phyloP scores from a whole-genome alignment of 2,888 invertebrate genomes.

The Stenurella melanura region DNA sequence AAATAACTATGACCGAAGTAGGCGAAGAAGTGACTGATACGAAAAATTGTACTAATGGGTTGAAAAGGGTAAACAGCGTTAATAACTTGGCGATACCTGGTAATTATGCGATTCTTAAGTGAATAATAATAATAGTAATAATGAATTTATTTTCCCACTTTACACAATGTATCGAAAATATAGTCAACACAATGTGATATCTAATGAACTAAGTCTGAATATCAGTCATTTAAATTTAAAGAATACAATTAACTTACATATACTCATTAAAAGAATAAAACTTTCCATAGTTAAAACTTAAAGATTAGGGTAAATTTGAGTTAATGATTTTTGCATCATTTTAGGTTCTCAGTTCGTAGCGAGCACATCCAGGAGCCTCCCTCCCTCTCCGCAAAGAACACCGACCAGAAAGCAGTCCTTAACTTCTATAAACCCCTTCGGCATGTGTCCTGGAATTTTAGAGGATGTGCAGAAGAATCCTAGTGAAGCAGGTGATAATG shows the following conservation, averaged over 20 bases:
- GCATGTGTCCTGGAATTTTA: slow-evolving; percentile 72
- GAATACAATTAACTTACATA: no score
- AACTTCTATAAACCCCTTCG: slow-evolving; percentile 78
- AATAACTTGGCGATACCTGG: slow-evolving; percentile 81
- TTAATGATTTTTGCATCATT: slow-evolving; percentile 43
- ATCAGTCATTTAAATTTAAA: no score
- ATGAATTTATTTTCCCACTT: no score
- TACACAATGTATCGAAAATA: no score
- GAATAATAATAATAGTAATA: no score
- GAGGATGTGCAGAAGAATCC: slow-evolving; percentile 69
- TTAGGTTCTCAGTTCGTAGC: slow-evolving; percentile 73
- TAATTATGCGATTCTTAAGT: slow-evolving; percentile 51
- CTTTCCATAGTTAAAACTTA: no score
- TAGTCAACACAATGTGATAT: no score
- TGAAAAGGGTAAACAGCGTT: slow-evolving; percentile 83
- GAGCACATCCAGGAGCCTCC: slow-evolving; percentile 79
- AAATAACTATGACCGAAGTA: slow-evolving; percentile 74
- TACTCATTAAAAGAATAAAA: no score
- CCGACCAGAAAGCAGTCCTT: slow-evolving; percentile 83
- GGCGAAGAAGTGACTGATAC: slow-evolving; percentile 57
- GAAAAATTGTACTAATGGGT: slow-evolving; percentile 71
- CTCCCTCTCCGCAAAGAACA: slow-evolving; percentile 85
- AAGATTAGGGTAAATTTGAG: no score
- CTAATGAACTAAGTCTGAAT: no score
- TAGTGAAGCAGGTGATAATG: slow-evolving; percentile 73